Percentiles rank a stretch among this genome's conserved stretches.
Conservation (phyloP, 1,140 invertebrate species). For the Zaprionus nigranus region DNA sequence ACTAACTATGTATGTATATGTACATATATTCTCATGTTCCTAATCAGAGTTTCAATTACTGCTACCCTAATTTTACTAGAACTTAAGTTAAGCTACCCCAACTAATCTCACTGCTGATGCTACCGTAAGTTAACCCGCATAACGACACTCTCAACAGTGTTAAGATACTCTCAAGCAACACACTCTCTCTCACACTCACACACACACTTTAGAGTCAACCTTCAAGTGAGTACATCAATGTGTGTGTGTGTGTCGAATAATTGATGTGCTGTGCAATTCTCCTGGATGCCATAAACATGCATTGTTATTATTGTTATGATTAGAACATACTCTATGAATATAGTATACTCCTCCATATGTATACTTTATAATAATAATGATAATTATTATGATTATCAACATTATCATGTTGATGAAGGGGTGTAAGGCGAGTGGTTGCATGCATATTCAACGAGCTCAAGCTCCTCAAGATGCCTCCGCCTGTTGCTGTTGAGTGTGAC, state of each 20-base stretch:
- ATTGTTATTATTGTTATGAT: constrained; percentile 47
- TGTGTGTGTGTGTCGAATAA: neutral
- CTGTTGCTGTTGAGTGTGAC: constrained; percentile 19
- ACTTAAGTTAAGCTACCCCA: too few relatives aligned
- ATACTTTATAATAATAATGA: constrained; percentile 3
- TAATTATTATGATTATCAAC: constrained; percentile 19
- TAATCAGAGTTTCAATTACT: too few relatives aligned
- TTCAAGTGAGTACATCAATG: neutral
- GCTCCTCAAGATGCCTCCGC: neutral
- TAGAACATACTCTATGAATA: constrained; percentile 20
- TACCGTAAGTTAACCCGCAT: too few relatives aligned
- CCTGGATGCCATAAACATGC: constrained; percentile 33
- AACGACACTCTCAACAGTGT: too few relatives aligned
- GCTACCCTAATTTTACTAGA: too few relatives aligned
- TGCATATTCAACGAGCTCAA: constrained; percentile 7
- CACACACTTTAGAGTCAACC: neutral
- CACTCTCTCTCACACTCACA: too few relatives aligned
- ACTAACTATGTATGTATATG: too few relatives aligned
- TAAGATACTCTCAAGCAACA: too few relatives aligned
- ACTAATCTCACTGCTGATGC: too few relatives aligned
- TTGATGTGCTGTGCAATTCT: constrained; percentile 13
- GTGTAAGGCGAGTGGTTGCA: neutral
- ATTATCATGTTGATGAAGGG: neutral
- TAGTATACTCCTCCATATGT: neutral
- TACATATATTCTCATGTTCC: too few relatives aligned